Evolutionary conservation across 64 coral and sea anemone species (phyloP), one percentile per base, ranked within the genome.

Genomic region (Porites lutea): DNA sequence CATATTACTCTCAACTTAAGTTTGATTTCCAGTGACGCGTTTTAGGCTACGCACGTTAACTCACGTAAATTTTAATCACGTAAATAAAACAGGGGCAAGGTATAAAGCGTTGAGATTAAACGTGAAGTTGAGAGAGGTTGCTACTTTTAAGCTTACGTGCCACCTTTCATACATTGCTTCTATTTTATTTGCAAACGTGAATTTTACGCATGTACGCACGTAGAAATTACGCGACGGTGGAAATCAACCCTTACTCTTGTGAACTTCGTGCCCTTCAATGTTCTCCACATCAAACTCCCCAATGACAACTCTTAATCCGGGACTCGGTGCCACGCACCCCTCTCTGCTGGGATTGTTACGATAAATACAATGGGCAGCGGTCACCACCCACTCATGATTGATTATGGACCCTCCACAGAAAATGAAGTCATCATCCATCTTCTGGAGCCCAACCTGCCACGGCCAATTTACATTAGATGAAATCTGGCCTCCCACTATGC

Each of bases 201-300:
- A 37, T 37, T 37, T 37, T 37, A 37, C 27, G 27, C 27, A 37
- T 1, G 27, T 37, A 37, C 27, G 27, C 27, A 37, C 27, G 27
- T 37, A 37, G 27, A 37, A 37, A 37, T 37, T 37, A 37, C 27
- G 27, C 27, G 0, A 37, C 27, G 27, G 27, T 37, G 27, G 27
- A 37, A 37, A 7, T 55, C 45, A 12, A 22, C 14, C 72, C 82
- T 78, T 44, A 96, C 95, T 88, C 79, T 87, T 96, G 44, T 96
- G 75, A 16, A 97, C 92, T 51, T 97, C 95, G n/a, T 97, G 91
- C 3, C 95, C 95, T 23, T 94, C 92, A 16, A 75, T 57, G 59
- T 97, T 97, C n/a, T 90, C 74, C 18, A 91, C 88, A 49, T 97
- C 95, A 97, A 94, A 97, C 57, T 97, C 95, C 51, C 95, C 95